Conservation (phyloP, 2,888 invertebrate genomes). For the Leptinotarsa rubiginosa region DNA sequence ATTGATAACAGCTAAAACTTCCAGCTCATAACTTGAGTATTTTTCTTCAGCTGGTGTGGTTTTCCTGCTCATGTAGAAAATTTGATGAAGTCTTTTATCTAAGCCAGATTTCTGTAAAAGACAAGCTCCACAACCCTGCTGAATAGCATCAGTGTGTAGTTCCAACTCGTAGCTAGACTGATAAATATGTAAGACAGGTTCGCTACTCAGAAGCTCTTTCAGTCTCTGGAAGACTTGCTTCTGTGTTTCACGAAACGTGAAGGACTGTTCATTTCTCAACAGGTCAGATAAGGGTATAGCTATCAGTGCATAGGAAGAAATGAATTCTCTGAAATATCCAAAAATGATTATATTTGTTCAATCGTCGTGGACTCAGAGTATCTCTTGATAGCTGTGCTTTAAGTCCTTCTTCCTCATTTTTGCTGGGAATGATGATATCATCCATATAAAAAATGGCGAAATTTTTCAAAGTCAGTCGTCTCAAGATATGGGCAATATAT, state of each 20-base stretch:
- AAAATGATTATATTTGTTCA: constrained; percentile 56
- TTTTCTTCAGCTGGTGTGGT: constrained; percentile 53
- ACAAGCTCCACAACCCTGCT: constrained; percentile 43
- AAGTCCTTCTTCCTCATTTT: constrained; percentile 39
- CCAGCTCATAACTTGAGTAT: constrained; percentile 58
- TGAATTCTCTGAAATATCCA: constrained; percentile 60
- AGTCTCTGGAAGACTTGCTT: constrained; percentile 39
- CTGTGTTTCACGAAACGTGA: constrained; percentile 39
- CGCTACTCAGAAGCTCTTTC: constrained; percentile 35
- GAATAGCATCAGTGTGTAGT: constrained; percentile 46
- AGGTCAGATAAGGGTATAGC: constrained; percentile 58
- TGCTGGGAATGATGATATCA: constrained; percentile 35
- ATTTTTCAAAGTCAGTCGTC: constrained; percentile 9
- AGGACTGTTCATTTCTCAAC: constrained; percentile 42
- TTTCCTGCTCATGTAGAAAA: constrained; percentile 51
- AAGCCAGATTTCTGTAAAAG: constrained; percentile 40
- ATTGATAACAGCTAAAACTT: constrained; percentile 57
- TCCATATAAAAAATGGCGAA: constrained; percentile 29
- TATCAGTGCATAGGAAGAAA: constrained; percentile 54
- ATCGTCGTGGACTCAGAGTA: constrained; percentile 53
- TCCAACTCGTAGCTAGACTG: constrained; percentile 35
- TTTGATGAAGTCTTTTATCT: constrained; percentile 46
- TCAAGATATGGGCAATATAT: constrained; percentile 21
- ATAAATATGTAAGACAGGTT: constrained; percentile 46
- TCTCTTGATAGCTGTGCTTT: constrained; percentile 45